These are phyloP conservation scores for Melanargia galathea DNA, from an alignment of 2,888 invertebrate species.

Conservation along the genomic window DNA sequence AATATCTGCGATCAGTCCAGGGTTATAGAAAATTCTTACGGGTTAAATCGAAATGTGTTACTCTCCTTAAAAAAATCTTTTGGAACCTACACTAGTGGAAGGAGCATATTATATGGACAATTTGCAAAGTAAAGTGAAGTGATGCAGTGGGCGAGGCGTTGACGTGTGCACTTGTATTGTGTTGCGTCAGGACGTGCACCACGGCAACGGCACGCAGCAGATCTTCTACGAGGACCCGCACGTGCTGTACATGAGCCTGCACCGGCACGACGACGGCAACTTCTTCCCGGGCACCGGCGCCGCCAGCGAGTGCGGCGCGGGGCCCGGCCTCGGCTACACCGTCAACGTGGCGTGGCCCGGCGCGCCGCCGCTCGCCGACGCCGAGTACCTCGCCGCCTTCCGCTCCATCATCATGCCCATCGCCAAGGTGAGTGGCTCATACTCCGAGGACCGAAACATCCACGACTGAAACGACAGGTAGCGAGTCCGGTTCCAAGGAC, in stretches of 20 bases:
- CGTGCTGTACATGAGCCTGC: slow-evolving; percentile 97
- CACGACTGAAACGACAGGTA: neutral
- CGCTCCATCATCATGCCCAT: slow-evolving; percentile 97
- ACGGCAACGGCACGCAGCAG: slow-evolving; percentile 99
- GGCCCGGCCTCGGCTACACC: slow-evolving; percentile 95
- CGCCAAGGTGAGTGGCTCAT: slow-evolving; percentile 82
- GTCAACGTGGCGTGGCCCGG: slow-evolving; percentile 98
- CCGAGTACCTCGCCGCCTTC: slow-evolving; percentile 98
- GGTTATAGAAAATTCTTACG: too few species aligned
- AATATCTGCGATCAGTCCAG: too few species aligned
- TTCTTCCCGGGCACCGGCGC: slow-evolving; percentile 99
- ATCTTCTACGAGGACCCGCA: slow-evolving; percentile 98
- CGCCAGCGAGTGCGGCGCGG: slow-evolving; percentile 95
- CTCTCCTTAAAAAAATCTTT: too few species aligned
- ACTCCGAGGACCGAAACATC: neutral
- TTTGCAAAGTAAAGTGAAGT: too few species aligned
- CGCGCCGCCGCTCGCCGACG: slow-evolving; percentile 96
- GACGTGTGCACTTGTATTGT: neutral
- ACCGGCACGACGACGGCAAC: slow-evolving; percentile 99
- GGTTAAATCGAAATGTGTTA: too few species aligned
- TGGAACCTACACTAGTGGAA: too few species aligned
- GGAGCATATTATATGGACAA: too few species aligned
- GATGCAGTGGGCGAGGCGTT: neutral
- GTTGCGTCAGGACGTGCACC: slow-evolving; percentile 94
- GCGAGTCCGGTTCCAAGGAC: neutral